Evolutionary conservation across 2,888 invertebrate species (phyloP).

Genomic region (Ichneumon xanthorius): DNA sequence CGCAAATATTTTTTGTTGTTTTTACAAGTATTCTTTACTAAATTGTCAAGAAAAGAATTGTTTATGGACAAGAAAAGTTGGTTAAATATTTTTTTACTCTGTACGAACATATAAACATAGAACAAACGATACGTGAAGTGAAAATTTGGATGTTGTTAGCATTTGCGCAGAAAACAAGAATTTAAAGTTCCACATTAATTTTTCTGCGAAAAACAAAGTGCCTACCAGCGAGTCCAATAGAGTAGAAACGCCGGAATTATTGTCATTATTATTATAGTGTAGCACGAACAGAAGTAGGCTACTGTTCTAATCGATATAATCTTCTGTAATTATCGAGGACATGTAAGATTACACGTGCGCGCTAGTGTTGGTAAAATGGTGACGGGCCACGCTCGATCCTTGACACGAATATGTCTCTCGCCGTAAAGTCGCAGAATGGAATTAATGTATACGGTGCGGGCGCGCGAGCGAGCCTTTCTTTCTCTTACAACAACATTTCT

Average conservation of each 20-base stretch:
- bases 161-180: too few relatives aligned
- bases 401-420: constrained; percentile 65
- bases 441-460: constrained; percentile 61
- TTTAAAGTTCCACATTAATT: too few relatives aligned
- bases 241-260: background rate
- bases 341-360: constrained; percentile 7
- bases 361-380: constrained; percentile 14
- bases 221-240: too few relatives aligned
- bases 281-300: background rate
- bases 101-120: too few relatives aligned
- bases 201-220: too few relatives aligned
- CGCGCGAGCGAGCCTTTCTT: constrained; percentile 45
- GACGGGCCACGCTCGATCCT: constrained; percentile 55
- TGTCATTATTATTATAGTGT: background rate
- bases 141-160: too few relatives aligned
- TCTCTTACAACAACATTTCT: constrained; percentile 26
- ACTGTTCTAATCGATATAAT: constrained; percentile 58
- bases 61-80: too few relatives aligned
- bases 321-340: constrained; percentile 60
- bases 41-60: too few relatives aligned
- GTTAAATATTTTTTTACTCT: too few relatives aligned
- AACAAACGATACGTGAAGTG: too few relatives aligned
- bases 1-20: too few relatives aligned
- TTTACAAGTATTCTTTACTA: too few relatives aligned
- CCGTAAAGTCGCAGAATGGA: background rate